Percentiles rank a stretch among this genome's conserved stretches.
These are phyloP conservation scores for Leucania comma DNA, from an alignment of 2,888 invertebrate species.

Conservation along the genomic window DNA sequence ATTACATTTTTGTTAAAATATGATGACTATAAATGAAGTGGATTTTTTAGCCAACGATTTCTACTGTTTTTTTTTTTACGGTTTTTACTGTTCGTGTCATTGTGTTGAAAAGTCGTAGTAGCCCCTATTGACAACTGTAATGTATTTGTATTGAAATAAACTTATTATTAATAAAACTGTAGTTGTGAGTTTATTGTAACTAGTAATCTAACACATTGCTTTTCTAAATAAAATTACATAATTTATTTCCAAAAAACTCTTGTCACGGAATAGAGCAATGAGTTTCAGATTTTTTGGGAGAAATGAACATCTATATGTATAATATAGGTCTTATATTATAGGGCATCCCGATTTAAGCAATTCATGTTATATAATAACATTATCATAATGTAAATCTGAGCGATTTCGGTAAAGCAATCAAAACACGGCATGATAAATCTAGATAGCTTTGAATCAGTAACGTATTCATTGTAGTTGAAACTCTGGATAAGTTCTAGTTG, in stretches of 20 bases:
- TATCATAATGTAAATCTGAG: constrained; percentile 20
- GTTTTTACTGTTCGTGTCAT: too few relatives aligned
- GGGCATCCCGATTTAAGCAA: background rate
- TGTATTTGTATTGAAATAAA: too few relatives aligned
- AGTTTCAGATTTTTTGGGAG: background rate
- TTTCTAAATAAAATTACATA: background rate
- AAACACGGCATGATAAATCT: constrained; percentile 17
- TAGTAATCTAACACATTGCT: background rate
- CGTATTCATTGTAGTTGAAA: constrained; percentile 22
- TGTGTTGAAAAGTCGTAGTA: too few relatives aligned
- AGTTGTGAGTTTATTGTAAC: too few relatives aligned
- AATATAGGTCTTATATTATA: background rate
- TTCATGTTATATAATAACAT: constrained; percentile 17
- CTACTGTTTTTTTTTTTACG: too few relatives aligned
- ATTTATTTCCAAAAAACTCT: background rate
- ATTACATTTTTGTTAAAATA: too few relatives aligned
- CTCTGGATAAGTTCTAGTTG: constrained; percentile 9
- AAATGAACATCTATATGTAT: background rate
- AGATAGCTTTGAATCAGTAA: constrained; percentile 2
- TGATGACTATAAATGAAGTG: too few relatives aligned
- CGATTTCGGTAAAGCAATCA: background rate
- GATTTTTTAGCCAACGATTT: too few relatives aligned
- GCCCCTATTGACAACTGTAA: too few relatives aligned
- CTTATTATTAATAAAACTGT: too few relatives aligned
- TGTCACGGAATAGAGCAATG: background rate